These are phyloP conservation scores for Myotis findleyi DNA, from an alignment of 2,797 vertebrate genomes.

Conservation along the genomic window DNA sequence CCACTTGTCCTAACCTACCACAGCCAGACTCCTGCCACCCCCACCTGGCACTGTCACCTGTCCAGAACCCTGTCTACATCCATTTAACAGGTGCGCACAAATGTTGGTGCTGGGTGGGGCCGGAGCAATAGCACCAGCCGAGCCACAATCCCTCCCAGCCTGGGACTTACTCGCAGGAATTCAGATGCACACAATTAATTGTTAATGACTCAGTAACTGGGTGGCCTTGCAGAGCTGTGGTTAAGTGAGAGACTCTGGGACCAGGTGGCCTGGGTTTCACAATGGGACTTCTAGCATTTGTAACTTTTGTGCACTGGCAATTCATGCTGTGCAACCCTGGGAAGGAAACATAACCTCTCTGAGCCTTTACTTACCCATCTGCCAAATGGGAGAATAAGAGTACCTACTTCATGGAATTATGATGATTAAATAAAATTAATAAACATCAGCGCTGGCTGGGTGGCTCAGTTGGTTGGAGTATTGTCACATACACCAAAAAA, in stretches of 20 bases:
- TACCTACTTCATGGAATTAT: background rate
- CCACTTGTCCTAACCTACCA: background rate
- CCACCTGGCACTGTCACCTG: background rate
- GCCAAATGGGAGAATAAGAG: background rate
- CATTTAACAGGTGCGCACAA: rapidly evolving
- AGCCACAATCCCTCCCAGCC: background rate
- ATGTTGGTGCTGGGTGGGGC: background rate
- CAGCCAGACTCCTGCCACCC: background rate
- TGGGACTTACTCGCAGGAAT: background rate
- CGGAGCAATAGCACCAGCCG: background rate
- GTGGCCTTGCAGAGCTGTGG: background rate
- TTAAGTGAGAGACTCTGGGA: background rate
- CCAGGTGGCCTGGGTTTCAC: background rate
- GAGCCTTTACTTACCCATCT: background rate
- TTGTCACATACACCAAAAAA: background rate
- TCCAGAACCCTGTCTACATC: background rate
- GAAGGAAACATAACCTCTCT: background rate
- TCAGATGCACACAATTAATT: background rate
- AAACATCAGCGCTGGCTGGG: background rate
- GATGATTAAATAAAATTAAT: background rate
- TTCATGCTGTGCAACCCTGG: background rate
- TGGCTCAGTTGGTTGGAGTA: background rate
- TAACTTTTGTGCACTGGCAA: background rate
- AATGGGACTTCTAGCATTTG: background rate
- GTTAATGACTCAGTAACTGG: background rate